phyloP scores from a whole-genome alignment of 2,113 vertebrate species.

The Calyptommatus sinebrachiatus region DNA sequence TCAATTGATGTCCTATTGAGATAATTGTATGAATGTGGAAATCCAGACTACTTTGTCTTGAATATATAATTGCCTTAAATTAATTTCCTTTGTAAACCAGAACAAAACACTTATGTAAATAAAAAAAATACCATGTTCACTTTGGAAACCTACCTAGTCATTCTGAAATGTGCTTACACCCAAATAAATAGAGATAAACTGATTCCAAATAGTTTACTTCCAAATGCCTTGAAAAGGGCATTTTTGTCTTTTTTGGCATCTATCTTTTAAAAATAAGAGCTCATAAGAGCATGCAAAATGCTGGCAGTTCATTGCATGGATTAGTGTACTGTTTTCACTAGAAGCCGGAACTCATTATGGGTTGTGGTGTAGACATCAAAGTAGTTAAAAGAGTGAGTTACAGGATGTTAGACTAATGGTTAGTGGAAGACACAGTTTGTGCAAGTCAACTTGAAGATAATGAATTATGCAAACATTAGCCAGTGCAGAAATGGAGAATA shows the following conservation, averaged over 20 bases:
- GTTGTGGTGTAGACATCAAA: too few relatives aligned
- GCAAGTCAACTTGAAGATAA: too few relatives aligned
- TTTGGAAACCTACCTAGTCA: not conserved
- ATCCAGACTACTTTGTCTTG: conserved; percentile 1
- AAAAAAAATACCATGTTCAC: not conserved
- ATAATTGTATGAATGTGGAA: not conserved
- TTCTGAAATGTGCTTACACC: not conserved
- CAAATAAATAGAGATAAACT: not conserved
- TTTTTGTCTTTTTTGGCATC: not conserved
- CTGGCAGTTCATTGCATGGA: not conserved
- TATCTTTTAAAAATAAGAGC: not conserved
- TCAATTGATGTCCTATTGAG: conserved; percentile 4
- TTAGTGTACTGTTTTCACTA: too few relatives aligned
- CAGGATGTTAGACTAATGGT: too few relatives aligned
- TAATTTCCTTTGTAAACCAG: conserved; percentile 33
- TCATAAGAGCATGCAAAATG: not conserved
- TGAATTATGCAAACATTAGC: too few relatives aligned
- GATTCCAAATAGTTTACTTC: not conserved
- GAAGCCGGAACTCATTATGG: too few relatives aligned
- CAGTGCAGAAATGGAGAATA: too few relatives aligned
- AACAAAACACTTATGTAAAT: conserved; percentile 33
- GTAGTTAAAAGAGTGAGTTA: too few relatives aligned
- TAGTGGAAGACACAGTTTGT: too few relatives aligned
- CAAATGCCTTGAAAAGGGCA: not conserved
- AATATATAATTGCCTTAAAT: conserved; percentile 18